Percentiles rank a stretch among this genome's conserved stretches.
Evolutionary conservation across 2,113 vertebrate genomes (phyloP).

Genomic region (Datnioides undecimradiatus): DNA sequence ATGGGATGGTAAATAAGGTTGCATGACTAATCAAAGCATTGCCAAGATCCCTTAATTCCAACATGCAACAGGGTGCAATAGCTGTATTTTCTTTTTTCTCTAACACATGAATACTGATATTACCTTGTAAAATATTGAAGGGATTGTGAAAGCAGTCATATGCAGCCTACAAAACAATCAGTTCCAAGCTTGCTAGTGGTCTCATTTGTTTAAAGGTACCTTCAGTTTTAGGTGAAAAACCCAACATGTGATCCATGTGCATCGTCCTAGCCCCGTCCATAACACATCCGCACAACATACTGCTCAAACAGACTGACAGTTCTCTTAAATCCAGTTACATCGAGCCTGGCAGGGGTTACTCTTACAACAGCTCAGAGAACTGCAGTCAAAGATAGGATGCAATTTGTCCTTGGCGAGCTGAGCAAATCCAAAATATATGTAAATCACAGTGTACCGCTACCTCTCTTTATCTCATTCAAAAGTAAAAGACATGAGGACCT

Average conservation of each 20-base stretch:
- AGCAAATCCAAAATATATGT: constrained; percentile 61
- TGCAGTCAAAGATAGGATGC: constrained; percentile 37
- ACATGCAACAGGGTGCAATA: neutral
- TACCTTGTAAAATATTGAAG: neutral
- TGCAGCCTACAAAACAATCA: neutral
- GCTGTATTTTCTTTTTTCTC: neutral
- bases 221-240: neutral
- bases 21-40: neutral
- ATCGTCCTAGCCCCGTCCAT: neutral
- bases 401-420: constrained; percentile 46
- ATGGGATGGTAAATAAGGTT: neutral
- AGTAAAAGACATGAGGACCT: constrained; percentile 59
- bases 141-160: neutral
- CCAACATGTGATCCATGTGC: neutral
- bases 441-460: constrained; percentile 49
- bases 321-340: constrained; percentile 21
- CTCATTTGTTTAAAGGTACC: neutral
- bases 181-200: neutral
- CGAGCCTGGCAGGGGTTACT: constrained; percentile 31
- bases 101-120: neutral
- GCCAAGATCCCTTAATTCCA: neutral
- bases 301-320: constrained; percentile 4
- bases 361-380: constrained; percentile 28
- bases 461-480: constrained; percentile 65
- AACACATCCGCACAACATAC: constrained; percentile 11